A percentile compares a stretch with the other conserved stretches of the same genome.
Evolutionary conservation across 1,140 invertebrate species (phyloP).

Genomic region (Leucophenga varia): DNA sequence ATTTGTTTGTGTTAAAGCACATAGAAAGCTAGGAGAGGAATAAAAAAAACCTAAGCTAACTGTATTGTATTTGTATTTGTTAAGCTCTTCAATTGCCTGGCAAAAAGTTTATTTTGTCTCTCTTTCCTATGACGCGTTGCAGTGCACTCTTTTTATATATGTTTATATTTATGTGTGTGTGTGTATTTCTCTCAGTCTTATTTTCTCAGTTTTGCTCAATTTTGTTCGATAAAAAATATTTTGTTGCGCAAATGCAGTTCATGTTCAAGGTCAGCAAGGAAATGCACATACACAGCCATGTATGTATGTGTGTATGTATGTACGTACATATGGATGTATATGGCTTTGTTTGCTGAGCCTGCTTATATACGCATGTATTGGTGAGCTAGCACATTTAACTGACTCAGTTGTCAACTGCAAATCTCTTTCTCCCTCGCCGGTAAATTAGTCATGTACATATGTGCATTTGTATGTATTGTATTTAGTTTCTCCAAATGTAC

Average conservation of each 20-base stretch:
- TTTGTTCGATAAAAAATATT: slow-evolving; percentile 12
- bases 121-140: too few relatives aligned
- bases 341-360: too few relatives aligned
- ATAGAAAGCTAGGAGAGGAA: too few relatives aligned
- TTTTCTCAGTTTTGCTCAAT: slow-evolving; percentile 14
- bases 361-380: slow-evolving; percentile 12
- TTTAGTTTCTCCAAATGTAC: slow-evolving; percentile 1
- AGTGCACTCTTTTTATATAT: slow-evolving; percentile 9
- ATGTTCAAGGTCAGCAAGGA: slow-evolving; percentile 51
- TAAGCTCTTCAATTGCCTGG: too few relatives aligned
- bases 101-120: too few relatives aligned
- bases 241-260: slow-evolving; percentile 53
- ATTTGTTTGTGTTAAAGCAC: too few relatives aligned
- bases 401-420: too few relatives aligned
- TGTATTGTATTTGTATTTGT: too few relatives aligned
- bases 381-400: too few relatives aligned
- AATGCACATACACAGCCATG: slow-evolving; percentile 15
- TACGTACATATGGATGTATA: neutral
- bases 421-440: too few relatives aligned
- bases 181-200: slow-evolving; percentile 26
- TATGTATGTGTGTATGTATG: slow-evolving; percentile 13
- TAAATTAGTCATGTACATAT: too few relatives aligned
- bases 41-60: too few relatives aligned
- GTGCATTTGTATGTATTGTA: slow-evolving; percentile 3
- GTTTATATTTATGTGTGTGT: slow-evolving; percentile 10